Conservation (phyloP, 2,113 vertebrate genomes). For the Ctenomys sociabilis region DNA sequence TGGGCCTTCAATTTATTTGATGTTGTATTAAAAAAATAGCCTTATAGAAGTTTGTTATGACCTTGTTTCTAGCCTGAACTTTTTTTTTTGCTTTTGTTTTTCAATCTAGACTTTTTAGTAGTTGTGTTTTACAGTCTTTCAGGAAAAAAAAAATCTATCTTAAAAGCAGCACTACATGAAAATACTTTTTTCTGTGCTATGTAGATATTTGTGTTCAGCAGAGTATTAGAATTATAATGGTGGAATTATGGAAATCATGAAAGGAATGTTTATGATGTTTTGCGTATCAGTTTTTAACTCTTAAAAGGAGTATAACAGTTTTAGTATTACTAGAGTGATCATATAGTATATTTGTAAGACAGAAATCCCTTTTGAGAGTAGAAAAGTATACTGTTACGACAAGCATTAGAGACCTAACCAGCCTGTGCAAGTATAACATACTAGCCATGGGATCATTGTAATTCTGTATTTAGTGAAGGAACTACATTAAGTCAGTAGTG, state of each 20-base stretch:
- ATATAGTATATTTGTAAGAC: slow-evolving; percentile 39
- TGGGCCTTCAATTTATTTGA: slow-evolving; percentile 43
- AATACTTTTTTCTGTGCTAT: slow-evolving; percentile 1
- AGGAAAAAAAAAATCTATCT: slow-evolving; percentile 30
- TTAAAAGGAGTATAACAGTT: slow-evolving; percentile 33
- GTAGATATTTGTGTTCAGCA: neutral
- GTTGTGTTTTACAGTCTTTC: slow-evolving; percentile 51
- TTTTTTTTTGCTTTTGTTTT: neutral
- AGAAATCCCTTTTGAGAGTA: neutral
- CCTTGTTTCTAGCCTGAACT: neutral
- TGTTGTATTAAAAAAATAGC: slow-evolving; percentile 51
- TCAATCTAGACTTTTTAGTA: slow-evolving; percentile 46
- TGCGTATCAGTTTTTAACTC: slow-evolving; percentile 43
- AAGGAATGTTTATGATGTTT: slow-evolving; percentile 13
- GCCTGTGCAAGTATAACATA: neutral
- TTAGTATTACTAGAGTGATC: slow-evolving; percentile 27
- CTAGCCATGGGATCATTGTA: neutral
- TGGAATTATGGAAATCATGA: slow-evolving; percentile 26
- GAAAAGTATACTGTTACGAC: neutral
- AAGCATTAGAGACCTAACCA: neutral
- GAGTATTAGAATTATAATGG: slow-evolving; percentile 42
- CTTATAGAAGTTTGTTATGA: slow-evolving; percentile 34
- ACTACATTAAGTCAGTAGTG: slow-evolving; percentile 42
- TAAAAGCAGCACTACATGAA: neutral
- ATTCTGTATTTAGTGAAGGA: slow-evolving; percentile 22